phyloP scores from a whole-genome alignment of 1,140 invertebrate species.

The fruit fly (Drosophila melanogaster) region Release_6_plus_ISO1_MT NT_033779.5:9867001-9867500 shows the following conservation, averaged over 20 bases:
- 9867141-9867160: slow-evolving; percentile 2
- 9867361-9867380: slow-evolving; percentile 14
- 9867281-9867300: slow-evolving; percentile 77
- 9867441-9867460: slow-evolving; percentile 50
- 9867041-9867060: slow-evolving; percentile 50
- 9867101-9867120: slow-evolving; percentile 64
- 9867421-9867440: slow-evolving; percentile 54
- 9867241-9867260: slow-evolving; percentile 25
- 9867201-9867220: slow-evolving; percentile 80
- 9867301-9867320: slow-evolving; percentile 45
- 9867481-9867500: neutral
- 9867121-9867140: slow-evolving; percentile 70
- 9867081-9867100: slow-evolving; percentile 52
- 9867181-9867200: slow-evolving; percentile 81
- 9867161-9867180: slow-evolving; percentile 77
- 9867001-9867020: slow-evolving; percentile 39
- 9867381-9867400: slow-evolving; percentile 57
- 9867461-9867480: slow-evolving; percentile 27
- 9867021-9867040: slow-evolving; percentile 44
- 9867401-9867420: slow-evolving; percentile 12
- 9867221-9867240: slow-evolving; percentile 77
- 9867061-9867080: slow-evolving; percentile 76
- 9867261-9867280: slow-evolving; percentile 13
- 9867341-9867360: neutral
- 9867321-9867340: slow-evolving; percentile 6